These are phyloP conservation scores for Edolisoma coerulescens DNA, from an alignment of 2,113 vertebrate genomes.

Conservation along the genomic window DNA sequence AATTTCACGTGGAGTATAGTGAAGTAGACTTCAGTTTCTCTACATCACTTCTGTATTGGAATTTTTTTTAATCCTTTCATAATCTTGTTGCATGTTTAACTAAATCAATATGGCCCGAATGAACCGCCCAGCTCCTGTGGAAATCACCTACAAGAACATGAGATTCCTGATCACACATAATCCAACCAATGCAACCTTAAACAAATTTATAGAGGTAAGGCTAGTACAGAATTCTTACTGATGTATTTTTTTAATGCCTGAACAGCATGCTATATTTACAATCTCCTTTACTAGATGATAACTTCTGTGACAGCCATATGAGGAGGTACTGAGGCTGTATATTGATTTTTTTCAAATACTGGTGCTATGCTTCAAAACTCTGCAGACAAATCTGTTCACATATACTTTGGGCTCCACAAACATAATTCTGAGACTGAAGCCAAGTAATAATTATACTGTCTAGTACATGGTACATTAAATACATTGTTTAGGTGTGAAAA, in stretches of 20 bases:
- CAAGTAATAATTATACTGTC: neutral
- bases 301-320: neutral
- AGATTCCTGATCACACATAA: slow-evolving; percentile 99
- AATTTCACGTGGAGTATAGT: slow-evolving; percentile 79
- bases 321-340: neutral
- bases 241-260: neutral
- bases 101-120: slow-evolving; percentile 94
- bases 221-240: neutral
- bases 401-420: neutral
- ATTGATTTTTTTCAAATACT: neutral
- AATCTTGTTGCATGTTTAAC: slow-evolving; percentile 70
- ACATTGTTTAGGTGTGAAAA: neutral
- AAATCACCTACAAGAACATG: slow-evolving; percentile 99
- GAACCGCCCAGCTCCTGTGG: slow-evolving; percentile 98
- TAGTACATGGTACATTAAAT: neutral
- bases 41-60: slow-evolving; percentile 75
- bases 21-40: slow-evolving; percentile 79
- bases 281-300: neutral
- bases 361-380: neutral
- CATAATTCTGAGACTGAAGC: neutral
- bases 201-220: slow-evolving; percentile 99
- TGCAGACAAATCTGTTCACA: neutral
- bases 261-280: neutral
- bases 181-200: slow-evolving; percentile 97
- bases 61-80: slow-evolving; percentile 66